Percentiles rank a stretch among this genome's conserved stretches.
Evolutionary conservation across 2,797 vertebrate species (phyloP).

Genomic region (Rhynchonycteris naso): DNA sequence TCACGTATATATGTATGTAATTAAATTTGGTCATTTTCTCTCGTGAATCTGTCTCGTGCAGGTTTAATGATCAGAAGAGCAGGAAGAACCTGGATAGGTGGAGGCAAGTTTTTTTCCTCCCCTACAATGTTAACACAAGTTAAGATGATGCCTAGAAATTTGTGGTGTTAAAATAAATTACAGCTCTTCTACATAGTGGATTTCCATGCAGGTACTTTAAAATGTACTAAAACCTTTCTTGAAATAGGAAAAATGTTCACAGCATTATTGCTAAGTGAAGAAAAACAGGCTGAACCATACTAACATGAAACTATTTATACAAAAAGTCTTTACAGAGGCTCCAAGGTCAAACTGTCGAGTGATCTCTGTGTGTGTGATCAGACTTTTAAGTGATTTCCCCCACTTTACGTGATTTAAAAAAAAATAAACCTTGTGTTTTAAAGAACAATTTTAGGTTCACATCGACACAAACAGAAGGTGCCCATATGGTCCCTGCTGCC

Average conservation of each 20-base stretch:
- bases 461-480: neutral
- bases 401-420: neutral
- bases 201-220: neutral
- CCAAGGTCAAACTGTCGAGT: neutral
- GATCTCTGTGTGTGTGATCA: neutral
- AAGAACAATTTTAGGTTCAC: neutral
- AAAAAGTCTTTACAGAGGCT: neutral
- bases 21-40: neutral
- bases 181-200: neutral
- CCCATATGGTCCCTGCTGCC: no score
- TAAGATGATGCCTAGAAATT: neutral
- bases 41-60: neutral
- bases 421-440: neutral
- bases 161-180: neutral
- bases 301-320: neutral
- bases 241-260: neutral
- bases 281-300: neutral
- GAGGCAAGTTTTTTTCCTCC: neutral
- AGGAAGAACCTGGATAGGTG: neutral
- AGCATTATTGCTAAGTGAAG: neutral
- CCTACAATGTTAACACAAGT: neutral
- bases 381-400: neutral
- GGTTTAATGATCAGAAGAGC: no score
- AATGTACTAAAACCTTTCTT: neutral
- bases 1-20: no score